Evolutionary conservation across 2,113 vertebrate genomes (phyloP), one percentile per base, ranked within the genome.

Genomic region (Hystrix cristata): DNA sequence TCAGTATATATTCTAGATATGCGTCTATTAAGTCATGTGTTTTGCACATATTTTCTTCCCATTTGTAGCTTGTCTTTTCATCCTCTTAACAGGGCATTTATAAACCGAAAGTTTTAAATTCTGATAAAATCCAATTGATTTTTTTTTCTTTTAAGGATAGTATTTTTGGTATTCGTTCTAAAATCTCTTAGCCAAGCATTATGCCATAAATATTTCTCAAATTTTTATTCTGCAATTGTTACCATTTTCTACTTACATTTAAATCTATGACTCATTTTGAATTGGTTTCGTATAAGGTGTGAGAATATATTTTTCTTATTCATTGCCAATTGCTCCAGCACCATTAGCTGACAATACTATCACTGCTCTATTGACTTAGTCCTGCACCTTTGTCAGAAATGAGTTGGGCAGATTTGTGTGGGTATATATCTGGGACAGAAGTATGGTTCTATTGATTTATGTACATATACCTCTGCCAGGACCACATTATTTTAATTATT

Each of bases 241-340:
- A 57, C n/a, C 3, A 29, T 57, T 19, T 80, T 81, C 25, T 82
- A 57, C 53, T 88, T 85, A 88, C 0, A 82, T 90, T 93, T 82
- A 69, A 84, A 87, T 72, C n/a, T 87, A 69, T 67, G n/a, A 90
- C 60, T 74, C 34, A 78, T 43, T 67, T 91, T 55, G 8, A 87
- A 62, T 53, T 74, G 13, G 48, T n/a, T 69, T 90, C 90, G 6
- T 62, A 46, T 48, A 67, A 72, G 9, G 3, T 48, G 29, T n/a
- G 23, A 25, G 23, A 27, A 25, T 51, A 53, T 18, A 34, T 76
- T 82, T 74, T 81, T 34, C 27, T 57, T 78, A 62, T 25, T 31
- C 15, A 76, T 71, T 59, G 69, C 5, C n/a, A 71, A 25, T 71
- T 96, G 10, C 23, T 31, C n/a, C 19, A 90, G 3, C 7, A 59